Evolutionary conservation across 1,140 invertebrate genomes (phyloP).

Genomic region (Caligus rogercresseyi): DNA sequence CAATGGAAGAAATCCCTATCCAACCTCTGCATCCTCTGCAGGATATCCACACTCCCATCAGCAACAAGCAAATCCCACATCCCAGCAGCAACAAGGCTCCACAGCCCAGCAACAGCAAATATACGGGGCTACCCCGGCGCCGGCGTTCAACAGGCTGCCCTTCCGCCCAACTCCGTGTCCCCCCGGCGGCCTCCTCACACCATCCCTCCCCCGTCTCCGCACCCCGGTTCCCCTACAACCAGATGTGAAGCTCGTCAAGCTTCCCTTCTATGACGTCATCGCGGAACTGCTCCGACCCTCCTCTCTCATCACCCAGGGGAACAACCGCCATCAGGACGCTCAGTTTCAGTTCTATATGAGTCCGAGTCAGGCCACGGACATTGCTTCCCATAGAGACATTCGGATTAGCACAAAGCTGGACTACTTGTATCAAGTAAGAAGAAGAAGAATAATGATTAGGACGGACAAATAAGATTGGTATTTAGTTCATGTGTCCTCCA

Average conservation of each 20-base stretch:
- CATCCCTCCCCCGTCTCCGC: background rate
- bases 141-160: background rate
- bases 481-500: no score
- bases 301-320: conserved; percentile 47
- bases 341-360: conserved; percentile 76
- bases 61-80: background rate
- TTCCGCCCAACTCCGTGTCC: background rate
- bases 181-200: background rate
- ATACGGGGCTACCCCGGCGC: background rate
- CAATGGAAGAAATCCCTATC: background rate
- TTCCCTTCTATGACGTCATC: conserved; percentile 81
- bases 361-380: conserved; percentile 56
- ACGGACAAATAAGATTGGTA: no score
- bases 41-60: background rate
- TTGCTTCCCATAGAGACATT: conserved; percentile 22
- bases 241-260: conserved; percentile 67
- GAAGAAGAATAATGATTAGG: no score
- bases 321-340: conserved; percentile 58
- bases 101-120: background rate
- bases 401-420: conserved; percentile 11
- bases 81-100: background rate
- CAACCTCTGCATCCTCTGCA: no score
- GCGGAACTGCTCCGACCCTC: conserved; percentile 73
- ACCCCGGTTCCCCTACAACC: conserved; percentile 53
- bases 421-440: conserved; percentile 12